These are phyloP conservation scores for Linepithema humile DNA, from an alignment of 1,140 invertebrate genomes.

Conservation along the genomic window DNA sequence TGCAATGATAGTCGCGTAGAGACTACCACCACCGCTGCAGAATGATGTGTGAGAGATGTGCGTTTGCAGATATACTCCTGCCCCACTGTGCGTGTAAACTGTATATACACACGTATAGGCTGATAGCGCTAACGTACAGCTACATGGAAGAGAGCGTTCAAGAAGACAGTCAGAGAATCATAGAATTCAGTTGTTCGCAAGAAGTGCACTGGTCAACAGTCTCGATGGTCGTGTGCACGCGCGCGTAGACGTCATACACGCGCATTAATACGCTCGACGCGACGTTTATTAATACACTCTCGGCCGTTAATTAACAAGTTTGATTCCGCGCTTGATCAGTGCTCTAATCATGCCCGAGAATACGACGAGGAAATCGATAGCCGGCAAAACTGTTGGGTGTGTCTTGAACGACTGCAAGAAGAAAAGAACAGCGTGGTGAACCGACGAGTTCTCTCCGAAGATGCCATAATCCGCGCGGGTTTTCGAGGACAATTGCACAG, in stretches of 20 bases:
- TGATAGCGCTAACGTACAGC: conserved; percentile 20
- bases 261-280: background rate
- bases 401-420: conserved; percentile 11
- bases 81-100: conserved; percentile 29
- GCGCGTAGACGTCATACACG: background rate
- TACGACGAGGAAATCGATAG: background rate
- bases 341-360: background rate
- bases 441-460: background rate
- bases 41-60: conserved; percentile 29
- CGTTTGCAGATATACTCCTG: conserved; percentile 43
- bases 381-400: conserved; percentile 7
- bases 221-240: background rate
- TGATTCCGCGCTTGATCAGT: too few relatives aligned
- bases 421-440: conserved; percentile 9
- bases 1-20: background rate
- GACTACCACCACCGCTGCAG: background rate
- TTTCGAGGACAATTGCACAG: conserved; percentile 3
- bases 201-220: conserved; percentile 56
- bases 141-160: conserved; percentile 69
- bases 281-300: background rate
- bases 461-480: conserved; percentile 25
- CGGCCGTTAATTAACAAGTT: background rate
- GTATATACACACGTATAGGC: conserved; percentile 13
- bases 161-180: conserved; percentile 68
- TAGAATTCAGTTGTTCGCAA: conserved; percentile 74